phyloP scores from a whole-genome alignment of 2,113 vertebrate genomes.

The Pyxicephalus adspersus region DNA sequence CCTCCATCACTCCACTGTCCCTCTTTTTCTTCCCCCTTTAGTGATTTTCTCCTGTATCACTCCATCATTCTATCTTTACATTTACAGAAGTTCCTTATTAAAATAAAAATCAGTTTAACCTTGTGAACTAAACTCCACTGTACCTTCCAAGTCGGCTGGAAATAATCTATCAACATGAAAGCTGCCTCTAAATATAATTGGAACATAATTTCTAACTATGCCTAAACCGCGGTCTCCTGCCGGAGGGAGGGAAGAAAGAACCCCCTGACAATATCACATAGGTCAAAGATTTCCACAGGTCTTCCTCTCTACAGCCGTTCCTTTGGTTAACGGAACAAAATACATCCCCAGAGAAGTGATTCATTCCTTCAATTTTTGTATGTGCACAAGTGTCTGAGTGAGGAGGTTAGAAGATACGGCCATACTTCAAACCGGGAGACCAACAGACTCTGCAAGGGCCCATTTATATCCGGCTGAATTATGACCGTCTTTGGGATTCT shows the following conservation, averaged over 20 bases:
- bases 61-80: neutral
- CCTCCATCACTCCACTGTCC: neutral
- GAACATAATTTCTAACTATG: slow-evolving; percentile 43
- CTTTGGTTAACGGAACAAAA: slow-evolving; percentile 39
- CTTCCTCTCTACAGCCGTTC: neutral
- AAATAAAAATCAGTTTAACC: neutral
- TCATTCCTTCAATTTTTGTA: slow-evolving; percentile 51
- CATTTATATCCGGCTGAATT: slow-evolving; percentile 42
- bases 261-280: slow-evolving; percentile 31
- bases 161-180: slow-evolving; percentile 37
- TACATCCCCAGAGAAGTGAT: slow-evolving; percentile 48
- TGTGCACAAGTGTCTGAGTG: slow-evolving; percentile 2
- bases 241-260: neutral
- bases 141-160: slow-evolving; percentile 14
- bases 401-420: slow-evolving; percentile 35
- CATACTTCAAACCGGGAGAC: slow-evolving; percentile 15
- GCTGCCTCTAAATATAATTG: slow-evolving; percentile 38
- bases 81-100: neutral
- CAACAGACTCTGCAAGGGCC: neutral
- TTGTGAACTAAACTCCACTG: neutral
- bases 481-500: slow-evolving; percentile 22
- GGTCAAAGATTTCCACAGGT: slow-evolving; percentile 50
- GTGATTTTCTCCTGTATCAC: neutral
- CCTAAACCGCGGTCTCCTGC: neutral
- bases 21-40: neutral